Base-by-base conservation (phyloP, 2,113 vertebrate genomes). In the Trogon melanurus region DNA sequence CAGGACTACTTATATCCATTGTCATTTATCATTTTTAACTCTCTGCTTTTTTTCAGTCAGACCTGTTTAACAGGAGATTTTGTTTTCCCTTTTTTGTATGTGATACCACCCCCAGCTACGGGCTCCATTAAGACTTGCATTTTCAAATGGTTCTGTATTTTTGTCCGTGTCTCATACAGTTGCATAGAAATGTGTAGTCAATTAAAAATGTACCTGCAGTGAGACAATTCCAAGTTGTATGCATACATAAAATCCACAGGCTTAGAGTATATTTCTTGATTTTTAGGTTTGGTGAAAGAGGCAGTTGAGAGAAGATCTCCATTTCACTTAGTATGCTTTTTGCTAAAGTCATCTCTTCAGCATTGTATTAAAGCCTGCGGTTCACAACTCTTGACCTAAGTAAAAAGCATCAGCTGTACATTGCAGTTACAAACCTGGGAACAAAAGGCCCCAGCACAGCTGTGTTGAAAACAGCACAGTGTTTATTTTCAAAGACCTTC, bases 401-500 rank as follows among this genome's bases (percentile, higher is more conserved):
- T 65, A 58, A 80, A 85, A 88, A 76, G 44, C 75, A 80, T 76
- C 62, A 66, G 47, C 56, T 85, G 27, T 73, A 76, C 91, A 79
- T 85, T 67, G 69, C 32, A 16, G 58, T 57, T 79, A 56, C 18
- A 54, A 70, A 5, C 27, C 67, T 16, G 64, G 48, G 45, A 70
- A 92, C 76, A 73, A 93, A 86, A 85, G 50, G 30, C 79, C 62
- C 5, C 5, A 79, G 47, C 36, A 36, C 58, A 90, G 85, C 79
- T 86, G 47, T 62, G 72, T 6, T 88, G 60, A 79, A 80, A 90
- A 62, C 19, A 74, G 54, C 72, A 76, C 27, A 16, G 79, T 16
- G 56, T 26, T 22, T 80, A 88, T 92, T 94, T 94, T 62, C 72
- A 71, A 90, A 90, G 81, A 71, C 32, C 72, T 88, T 90, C 88